Base-by-base conservation (phyloP, 1,140 invertebrate genomes). In the Chironomus tepperi region DNA sequence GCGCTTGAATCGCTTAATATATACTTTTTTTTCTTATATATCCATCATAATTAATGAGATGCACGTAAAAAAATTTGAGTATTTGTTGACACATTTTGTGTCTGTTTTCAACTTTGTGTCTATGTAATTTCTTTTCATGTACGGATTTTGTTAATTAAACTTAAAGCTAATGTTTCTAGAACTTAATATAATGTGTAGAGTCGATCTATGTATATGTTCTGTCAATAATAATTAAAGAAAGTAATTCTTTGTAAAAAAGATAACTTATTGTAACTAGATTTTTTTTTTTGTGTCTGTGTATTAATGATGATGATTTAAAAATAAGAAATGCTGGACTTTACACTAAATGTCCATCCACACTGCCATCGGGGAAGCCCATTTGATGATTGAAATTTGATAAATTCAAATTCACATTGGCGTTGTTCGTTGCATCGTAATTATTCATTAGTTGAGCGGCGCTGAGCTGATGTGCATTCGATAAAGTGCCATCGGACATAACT, bases 351-450 rank as follows among this genome's bases (percentile, higher is more conserved):
- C 65, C 65, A 70, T 70, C 65, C n/a, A 57, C 47, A 57, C 47
- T 57, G 65, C 16, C 19, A 70, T 70, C 65, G 65, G 65, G 65
- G 19, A 70, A 70, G 65, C 65, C 65, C 65, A 70, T 70, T 70
- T 70, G 65, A 16, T 70, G 65, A 70, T 70, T 70, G 65, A 70
- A 57, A 57, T 57, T 57, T 57, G 47, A 70, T 70, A 21, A 19
- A 70, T 70, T 70, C 19, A 70, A 70, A 70, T 70, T 70, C 16
- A 70, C 16, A 70, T 70, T 70, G 65, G 65, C 65, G 19, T 34
- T 34, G 24, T 70, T 70, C 65, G 65, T 70, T 70, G 65, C 65
- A 70, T 70, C 65, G 65, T 19, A 70, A 70, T 18, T 70, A 21
- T 70, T 70, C 16, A 70, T 70, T 19, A 70, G 65, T 70, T 70